phyloP scores from a whole-genome alignment of 2,113 vertebrate genomes.

The Alligator sinensis region DNA sequence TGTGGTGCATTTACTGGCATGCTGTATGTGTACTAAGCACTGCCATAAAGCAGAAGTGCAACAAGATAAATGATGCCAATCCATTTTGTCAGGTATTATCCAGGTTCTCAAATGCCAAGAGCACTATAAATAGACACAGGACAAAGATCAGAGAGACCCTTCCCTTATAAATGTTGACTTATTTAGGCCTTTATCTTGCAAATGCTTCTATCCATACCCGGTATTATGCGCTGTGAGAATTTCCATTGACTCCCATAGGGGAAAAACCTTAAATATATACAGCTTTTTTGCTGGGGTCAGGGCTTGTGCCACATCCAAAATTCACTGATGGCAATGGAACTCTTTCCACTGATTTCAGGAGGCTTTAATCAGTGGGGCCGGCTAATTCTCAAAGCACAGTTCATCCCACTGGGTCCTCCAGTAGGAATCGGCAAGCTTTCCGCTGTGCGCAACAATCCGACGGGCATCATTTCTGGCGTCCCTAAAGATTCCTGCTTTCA shows the following conservation, averaged over 20 bases:
- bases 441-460: background rate
- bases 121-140: background rate
- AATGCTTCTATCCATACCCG: background rate
- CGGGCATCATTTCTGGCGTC: background rate
- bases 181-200: background rate
- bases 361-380: background rate
- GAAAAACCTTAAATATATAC: background rate
- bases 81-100: rapidly evolving
- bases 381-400: background rate
- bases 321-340: rapidly evolving
- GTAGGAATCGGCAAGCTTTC: background rate
- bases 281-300: background rate
- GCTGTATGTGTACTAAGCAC: background rate
- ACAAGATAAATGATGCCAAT: rapidly evolving
- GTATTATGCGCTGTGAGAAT: rapidly evolving
- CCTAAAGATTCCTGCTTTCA: background rate
- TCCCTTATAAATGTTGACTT: rapidly evolving
- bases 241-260: background rate
- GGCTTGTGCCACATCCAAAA: rapidly evolving
- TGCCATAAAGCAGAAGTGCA: background rate
- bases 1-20: background rate
- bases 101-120: rapidly evolving
- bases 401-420: background rate
- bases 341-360: background rate
- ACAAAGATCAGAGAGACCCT: rapidly evolving